A percentile compares a stretch with the other conserved stretches of the same genome.
phyloP scores from a whole-genome alignment of 2,797 vertebrate genomes.

The Crypturellus tataupa region DNA sequence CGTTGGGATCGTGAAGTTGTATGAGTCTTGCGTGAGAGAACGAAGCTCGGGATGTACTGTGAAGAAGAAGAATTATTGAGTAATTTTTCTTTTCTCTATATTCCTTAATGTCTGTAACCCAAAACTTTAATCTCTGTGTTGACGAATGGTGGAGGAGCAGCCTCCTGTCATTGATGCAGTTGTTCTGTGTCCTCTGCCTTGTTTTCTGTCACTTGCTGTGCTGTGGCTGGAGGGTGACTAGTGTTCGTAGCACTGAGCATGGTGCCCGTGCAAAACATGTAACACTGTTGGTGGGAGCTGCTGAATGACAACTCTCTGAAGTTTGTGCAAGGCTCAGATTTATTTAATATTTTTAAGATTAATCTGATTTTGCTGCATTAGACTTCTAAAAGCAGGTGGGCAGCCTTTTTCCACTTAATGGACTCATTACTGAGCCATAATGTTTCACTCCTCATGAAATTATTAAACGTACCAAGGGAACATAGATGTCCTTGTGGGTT shows the following conservation, averaged over 20 bases:
- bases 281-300: neutral
- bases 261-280: neutral
- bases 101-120: neutral
- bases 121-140: neutral
- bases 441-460: neutral
- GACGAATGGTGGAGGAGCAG: neutral
- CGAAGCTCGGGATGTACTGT: neutral
- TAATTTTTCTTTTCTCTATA: neutral
- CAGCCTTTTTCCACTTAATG: neutral
- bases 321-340: neutral
- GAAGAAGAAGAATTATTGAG: neutral
- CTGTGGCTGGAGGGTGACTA: neutral
- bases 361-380: neutral
- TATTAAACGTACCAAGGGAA: neutral
- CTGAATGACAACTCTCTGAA: neutral
- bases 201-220: rapidly evolving
- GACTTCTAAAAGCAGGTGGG: neutral
- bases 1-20: neutral
- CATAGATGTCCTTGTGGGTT: neutral
- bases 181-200: neutral
- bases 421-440: neutral
- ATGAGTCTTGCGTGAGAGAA: neutral
- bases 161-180: neutral
- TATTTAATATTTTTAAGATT: neutral
- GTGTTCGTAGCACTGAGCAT: neutral